These are phyloP conservation scores for Macrophya annulata DNA, from an alignment of 2,888 invertebrate genomes.

Conservation along the genomic window DNA sequence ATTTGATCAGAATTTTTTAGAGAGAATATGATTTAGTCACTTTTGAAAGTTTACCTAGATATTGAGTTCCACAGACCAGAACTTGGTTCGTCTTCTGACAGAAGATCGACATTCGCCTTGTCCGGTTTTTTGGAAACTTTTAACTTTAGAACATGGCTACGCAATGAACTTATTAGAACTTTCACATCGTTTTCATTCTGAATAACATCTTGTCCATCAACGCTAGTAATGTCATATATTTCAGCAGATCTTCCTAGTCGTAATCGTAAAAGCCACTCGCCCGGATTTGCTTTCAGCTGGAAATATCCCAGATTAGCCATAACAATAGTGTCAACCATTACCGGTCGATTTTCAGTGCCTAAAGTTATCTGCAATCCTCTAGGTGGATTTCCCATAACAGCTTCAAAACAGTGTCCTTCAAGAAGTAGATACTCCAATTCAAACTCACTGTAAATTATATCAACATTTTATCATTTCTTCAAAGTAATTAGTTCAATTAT, in stretches of 20 bases:
- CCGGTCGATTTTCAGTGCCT: conserved; percentile 90
- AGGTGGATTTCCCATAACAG: conserved; percentile 94
- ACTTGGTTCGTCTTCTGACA: conserved; percentile 89
- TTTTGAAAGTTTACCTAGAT: conserved; percentile 85
- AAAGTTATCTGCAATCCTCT: conserved; percentile 98
- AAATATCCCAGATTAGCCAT: conserved; percentile 99
- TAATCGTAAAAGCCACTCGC: conserved; percentile 94
- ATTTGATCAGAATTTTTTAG: neutral
- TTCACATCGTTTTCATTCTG: conserved; percentile 82
- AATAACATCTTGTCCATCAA: conserved; percentile 81
- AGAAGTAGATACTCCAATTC: conserved; percentile 96
- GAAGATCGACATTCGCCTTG: conserved; percentile 91
- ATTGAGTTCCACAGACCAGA: conserved; percentile 97
- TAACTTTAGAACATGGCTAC: conserved; percentile 95
- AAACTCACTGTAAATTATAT: conserved; percentile 88
- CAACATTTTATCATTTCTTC: neutral
- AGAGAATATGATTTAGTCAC: conserved; percentile 37
- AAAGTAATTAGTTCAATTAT: neutral
- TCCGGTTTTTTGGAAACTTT: conserved; percentile 95
- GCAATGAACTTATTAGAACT: conserved; percentile 90
- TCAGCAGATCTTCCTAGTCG: conserved; percentile 97
- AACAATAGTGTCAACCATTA: conserved; percentile 97
- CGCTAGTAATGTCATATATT: conserved; percentile 91
- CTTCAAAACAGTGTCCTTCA: conserved; percentile 98
- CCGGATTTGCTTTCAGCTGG: conserved; percentile 98